These are phyloP conservation scores for Platyscapa corneri DNA, from an alignment of 1,140 invertebrate genomes.

Conservation along the genomic window DNA sequence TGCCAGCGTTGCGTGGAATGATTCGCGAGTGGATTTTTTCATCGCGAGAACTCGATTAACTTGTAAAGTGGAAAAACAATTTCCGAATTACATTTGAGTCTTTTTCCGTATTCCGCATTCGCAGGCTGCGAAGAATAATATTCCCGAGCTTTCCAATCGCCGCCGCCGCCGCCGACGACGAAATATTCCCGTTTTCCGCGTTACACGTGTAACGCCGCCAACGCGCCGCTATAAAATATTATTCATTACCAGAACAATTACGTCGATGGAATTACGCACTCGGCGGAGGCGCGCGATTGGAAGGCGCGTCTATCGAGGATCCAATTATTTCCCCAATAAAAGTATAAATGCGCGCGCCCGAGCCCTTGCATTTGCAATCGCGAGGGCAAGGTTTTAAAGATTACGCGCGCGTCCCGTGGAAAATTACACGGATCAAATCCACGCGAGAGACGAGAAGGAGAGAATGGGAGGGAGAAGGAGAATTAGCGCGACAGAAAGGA, in stretches of 20 bases:
- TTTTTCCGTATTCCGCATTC: too few relatives aligned
- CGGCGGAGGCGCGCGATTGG: not conserved
- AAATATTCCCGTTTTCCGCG: not conserved
- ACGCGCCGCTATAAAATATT: not conserved
- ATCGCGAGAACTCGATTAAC: too few relatives aligned
- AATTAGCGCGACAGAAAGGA: conserved; percentile 13
- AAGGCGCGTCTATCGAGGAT: not conserved
- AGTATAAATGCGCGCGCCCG: not conserved
- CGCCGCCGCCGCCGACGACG: too few relatives aligned
- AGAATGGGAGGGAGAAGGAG: conserved; percentile 21
- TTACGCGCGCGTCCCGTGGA: not conserved
- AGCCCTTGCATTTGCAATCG: not conserved
- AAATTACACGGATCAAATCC: conserved; percentile 3
- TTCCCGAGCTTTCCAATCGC: too few relatives aligned
- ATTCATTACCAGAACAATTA: not conserved
- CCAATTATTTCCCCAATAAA: not conserved
- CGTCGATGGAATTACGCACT: not conserved
- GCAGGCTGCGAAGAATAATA: too few relatives aligned
- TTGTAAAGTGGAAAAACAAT: too few relatives aligned
- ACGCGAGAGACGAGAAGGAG: conserved; percentile 13
- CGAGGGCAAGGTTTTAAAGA: not conserved
- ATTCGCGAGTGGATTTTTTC: too few relatives aligned
- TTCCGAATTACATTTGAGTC: too few relatives aligned
- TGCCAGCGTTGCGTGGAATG: too few relatives aligned
- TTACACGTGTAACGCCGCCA: not conserved